phyloP scores from a whole-genome alignment of 2,797 vertebrate genomes.

The Chiroxiphia lanceolata region DNA sequence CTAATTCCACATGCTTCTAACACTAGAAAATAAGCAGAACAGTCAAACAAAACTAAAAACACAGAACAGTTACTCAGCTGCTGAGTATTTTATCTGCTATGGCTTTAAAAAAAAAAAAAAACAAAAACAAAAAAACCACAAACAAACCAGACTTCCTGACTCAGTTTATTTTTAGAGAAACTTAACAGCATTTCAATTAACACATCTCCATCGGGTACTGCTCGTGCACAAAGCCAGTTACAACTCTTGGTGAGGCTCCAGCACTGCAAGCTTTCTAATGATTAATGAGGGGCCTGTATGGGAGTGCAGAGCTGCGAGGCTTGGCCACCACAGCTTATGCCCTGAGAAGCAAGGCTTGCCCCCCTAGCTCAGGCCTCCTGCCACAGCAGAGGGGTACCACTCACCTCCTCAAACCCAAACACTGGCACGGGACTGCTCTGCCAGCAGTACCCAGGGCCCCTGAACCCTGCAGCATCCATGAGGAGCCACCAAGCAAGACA shows the following conservation, averaged over 20 bases:
- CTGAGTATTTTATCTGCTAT: not conserved
- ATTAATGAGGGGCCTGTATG: not conserved
- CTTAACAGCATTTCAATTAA: not conserved
- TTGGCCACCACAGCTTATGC: rapidly evolving
- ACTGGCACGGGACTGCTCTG: not conserved
- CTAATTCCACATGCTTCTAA: not conserved
- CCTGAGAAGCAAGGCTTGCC: not conserved
- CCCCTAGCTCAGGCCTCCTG: not conserved
- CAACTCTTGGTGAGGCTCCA: not conserved
- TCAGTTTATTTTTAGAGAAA: not conserved
- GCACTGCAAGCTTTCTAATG: not conserved
- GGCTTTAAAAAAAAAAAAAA: not conserved
- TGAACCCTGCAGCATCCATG: not conserved
- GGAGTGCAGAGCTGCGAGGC: rapidly evolving
- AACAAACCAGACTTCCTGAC: not conserved
- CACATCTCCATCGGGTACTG: not conserved
- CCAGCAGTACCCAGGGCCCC: not conserved
- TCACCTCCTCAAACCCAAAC: not conserved
- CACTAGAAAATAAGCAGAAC: not conserved
- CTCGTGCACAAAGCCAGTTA: not conserved
- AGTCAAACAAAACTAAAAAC: not conserved
- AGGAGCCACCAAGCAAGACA: not conserved
- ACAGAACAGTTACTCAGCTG: not conserved
- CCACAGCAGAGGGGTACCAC: not conserved
- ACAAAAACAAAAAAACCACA: no score